Conservation (phyloP, 2,113 vertebrate genomes). For the Brachyhypopomus occidentalis region DNA sequence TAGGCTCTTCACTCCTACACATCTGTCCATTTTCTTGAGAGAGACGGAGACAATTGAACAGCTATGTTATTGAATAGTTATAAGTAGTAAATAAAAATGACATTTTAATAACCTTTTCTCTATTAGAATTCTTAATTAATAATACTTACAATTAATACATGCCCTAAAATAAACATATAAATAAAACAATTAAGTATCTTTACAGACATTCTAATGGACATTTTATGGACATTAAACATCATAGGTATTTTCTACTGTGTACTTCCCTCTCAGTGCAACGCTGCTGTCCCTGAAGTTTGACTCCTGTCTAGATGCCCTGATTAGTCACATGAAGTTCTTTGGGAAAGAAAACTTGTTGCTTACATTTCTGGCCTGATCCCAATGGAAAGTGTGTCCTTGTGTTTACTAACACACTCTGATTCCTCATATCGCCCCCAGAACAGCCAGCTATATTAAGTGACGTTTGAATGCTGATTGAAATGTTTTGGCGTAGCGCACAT, state of each 20-base stretch:
- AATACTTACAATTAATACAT: too few species aligned
- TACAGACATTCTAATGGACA: neutral
- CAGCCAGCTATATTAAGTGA: neutral
- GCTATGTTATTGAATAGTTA: too few species aligned
- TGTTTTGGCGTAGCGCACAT: constrained; percentile 3
- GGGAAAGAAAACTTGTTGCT: neutral
- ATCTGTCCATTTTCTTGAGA: neutral
- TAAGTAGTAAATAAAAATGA: too few species aligned
- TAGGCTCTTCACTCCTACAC: too few species aligned
- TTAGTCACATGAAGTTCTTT: neutral
- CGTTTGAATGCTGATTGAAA: constrained; percentile 12
- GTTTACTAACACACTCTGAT: neutral
- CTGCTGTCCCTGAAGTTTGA: neutral
- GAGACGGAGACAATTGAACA: neutral
- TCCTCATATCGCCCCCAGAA: neutral
- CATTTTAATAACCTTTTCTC: too few species aligned
- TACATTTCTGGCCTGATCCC: neutral
- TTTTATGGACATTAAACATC: neutral
- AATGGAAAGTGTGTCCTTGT: neutral
- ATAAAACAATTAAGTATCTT: neutral
- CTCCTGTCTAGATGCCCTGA: neutral
- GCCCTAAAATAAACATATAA: too few species aligned
- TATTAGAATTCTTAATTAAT: too few species aligned
- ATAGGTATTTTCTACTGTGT: neutral
- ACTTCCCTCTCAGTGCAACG: neutral